Conservation (phyloP, 2,113 vertebrate genomes). For the Lynx canadensis region DNA sequence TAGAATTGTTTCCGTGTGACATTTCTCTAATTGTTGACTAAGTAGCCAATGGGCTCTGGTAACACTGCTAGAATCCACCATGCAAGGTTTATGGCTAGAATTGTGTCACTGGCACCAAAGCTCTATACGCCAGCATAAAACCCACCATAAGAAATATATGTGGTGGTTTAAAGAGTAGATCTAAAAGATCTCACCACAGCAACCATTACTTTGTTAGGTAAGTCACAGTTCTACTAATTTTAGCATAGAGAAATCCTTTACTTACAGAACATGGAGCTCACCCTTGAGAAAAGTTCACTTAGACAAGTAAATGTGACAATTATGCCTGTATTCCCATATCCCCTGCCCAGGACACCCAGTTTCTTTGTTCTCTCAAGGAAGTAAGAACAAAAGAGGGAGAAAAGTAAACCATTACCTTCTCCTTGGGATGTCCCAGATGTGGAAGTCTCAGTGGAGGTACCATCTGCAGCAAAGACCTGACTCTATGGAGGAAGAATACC, state of each 20-base stretch:
- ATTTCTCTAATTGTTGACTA: background rate
- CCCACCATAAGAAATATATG: background rate
- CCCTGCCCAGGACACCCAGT: background rate
- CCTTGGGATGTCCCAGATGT: constrained; percentile 93
- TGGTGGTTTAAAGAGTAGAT: constrained; percentile 24
- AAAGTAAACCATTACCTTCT: constrained; percentile 87
- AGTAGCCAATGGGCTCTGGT: background rate
- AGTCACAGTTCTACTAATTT: constrained; percentile 28
- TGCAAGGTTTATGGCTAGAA: background rate
- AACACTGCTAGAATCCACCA: background rate
- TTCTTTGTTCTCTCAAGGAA: constrained; percentile 47
- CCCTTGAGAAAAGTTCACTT: background rate
- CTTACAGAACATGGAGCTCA: background rate
- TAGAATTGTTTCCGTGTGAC: background rate
- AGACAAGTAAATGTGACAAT: background rate
- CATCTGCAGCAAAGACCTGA: constrained; percentile 94
- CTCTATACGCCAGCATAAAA: background rate
- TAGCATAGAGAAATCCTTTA: background rate
- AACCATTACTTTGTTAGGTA: constrained; percentile 32
- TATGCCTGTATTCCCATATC: background rate
- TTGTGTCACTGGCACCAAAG: background rate
- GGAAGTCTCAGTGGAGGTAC: constrained; percentile 90
- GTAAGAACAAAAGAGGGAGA: constrained; percentile 1
- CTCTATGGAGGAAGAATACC: constrained; percentile 83
- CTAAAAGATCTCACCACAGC: background rate